Evolutionary conservation across 1,140 invertebrate genomes (phyloP).

Genomic region (Antheraea pernyi): DNA sequence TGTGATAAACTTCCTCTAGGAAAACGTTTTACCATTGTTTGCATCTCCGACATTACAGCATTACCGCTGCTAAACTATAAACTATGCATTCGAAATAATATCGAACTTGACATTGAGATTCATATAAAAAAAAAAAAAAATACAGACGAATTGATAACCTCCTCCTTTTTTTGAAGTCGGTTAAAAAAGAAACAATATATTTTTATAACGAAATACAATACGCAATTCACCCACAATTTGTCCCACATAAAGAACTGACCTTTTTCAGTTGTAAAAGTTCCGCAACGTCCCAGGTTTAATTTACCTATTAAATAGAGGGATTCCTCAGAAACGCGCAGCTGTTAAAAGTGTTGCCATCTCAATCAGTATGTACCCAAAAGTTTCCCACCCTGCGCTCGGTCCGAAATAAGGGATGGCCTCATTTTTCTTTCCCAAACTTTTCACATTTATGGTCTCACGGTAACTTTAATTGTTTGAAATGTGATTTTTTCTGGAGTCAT

Average conservation of each 20-base stretch:
- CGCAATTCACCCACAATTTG: neutral
- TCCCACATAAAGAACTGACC: neutral
- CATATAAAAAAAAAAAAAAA: too few species aligned
- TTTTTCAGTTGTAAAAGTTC: conserved; percentile 9
- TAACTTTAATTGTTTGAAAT: conserved; percentile 22
- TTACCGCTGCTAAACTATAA: too few species aligned
- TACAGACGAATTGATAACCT: too few species aligned
- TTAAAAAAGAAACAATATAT: too few species aligned
- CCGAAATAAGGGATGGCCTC: conserved; percentile 19
- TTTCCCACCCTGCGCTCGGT: conserved; percentile 5
- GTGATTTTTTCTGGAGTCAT: conserved; percentile 14
- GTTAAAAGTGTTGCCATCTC: conserved; percentile 22
- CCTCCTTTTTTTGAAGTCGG: too few species aligned
- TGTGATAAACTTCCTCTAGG: too few species aligned
- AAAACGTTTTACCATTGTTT: too few species aligned
- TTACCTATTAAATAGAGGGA: conserved; percentile 16
- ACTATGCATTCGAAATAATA: too few species aligned
- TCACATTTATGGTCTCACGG: conserved; percentile 2
- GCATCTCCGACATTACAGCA: too few species aligned
- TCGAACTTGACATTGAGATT: too few species aligned
- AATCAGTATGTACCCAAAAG: conserved; percentile 18
- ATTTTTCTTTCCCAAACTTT: conserved; percentile 21
- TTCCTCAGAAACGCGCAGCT: conserved; percentile 11
- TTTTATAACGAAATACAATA: too few species aligned
- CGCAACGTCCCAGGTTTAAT: conserved; percentile 9